Base-by-base conservation (phyloP, 2,113 vertebrate species). In the Microtus richardsoni region DNA sequence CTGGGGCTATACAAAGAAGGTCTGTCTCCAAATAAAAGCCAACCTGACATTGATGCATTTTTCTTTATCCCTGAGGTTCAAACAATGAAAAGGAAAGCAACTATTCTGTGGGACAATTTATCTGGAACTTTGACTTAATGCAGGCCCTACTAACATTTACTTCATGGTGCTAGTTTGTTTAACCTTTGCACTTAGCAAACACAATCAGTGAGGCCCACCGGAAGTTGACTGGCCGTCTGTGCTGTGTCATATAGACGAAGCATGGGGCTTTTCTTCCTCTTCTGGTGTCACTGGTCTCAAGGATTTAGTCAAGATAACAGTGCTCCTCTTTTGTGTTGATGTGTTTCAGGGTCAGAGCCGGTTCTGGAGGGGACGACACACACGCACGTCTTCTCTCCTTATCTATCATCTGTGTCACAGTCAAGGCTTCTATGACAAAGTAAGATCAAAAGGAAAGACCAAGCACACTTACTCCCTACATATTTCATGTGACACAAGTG, bases 91-190 rank as follows among this genome's bases (percentile, higher is more conserved):
- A 97, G 79, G 21, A 95, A 97, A 93, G 89, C 96, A 92, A 83
- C 64, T 90, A n/a, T 82, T 89, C 71, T 71, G 83, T 93, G 68
- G 80, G 80, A 91, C 95, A 82, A 91, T 97, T 98, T 98, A 86
- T 98, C 97, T 97, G 97, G 97, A 98, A 95, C 83, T 89, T 97
- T 91, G 96, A 93, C 94, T 98, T 97, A 92, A 93, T 70, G 96
- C 86, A 93, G 70, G 60, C 94, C 97, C 78, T 94, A 92, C 95
- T 94, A 94, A 88, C 66, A 86, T 96, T 97, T 94, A 89, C 94
- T 98, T 97, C 96, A 83, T 62, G 87, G 83, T 94, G 82, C 98
- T 97, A 92, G 97, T 87, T 97, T 94, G 93, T 95, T 98, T 98
- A 98, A 98, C 95, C 95, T 97, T 71, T 87, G 86, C 95, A 86